Evolutionary conservation across 92 coral and sea anemone species (phyloP), one percentile per base, ranked within the genome.

Genomic region (Phenganax subtilis): DNA sequence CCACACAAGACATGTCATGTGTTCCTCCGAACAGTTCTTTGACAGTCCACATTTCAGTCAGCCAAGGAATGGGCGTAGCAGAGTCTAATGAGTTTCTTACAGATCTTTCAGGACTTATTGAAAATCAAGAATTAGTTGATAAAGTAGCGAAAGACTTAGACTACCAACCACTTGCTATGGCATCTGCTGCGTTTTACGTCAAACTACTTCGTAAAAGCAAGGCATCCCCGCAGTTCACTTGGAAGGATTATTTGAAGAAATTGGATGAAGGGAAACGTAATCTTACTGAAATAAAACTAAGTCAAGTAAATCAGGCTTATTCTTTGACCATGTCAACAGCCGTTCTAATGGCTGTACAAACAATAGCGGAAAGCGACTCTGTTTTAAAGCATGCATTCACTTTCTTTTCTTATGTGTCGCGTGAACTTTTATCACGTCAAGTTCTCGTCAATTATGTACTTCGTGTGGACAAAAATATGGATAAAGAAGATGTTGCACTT

Each of bases 81-180:
- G 88, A 81, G 54, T 64, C 88, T 9, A 10, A 64, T 71, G 54
- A 64, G 15, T 53, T 72, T 60, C 82, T 86, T 14, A 47, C 57
- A 37, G 55, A 20, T 17, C 16, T 86, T 4, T 86, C 88, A 60
- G 70, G 69, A 9, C 28, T 81, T 37, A 12, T 27, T 29, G 74
- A 25, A 59, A 27, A 81, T 65, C 57, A 54, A 3, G 77, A 58
- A 0, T 12, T 54, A 74, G 55, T 61, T 2, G 14, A 28, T 6
- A 25, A 76, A n/a, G 89, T 88, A 8, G 76, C 81, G 0, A 6
- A 54, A 8, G 80, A 71, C 4, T 85, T 85, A 14, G 85, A 85
- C 69, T 73, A 72, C 29, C 88, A 85, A 56, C 85, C 88, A 6
- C 86, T 86, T 66, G 88, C 88, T 20, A 75, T 86, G 57, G 88